phyloP scores from a whole-genome alignment of 2,797 vertebrate genomes.

The Hipposideros larvatus region DNA sequence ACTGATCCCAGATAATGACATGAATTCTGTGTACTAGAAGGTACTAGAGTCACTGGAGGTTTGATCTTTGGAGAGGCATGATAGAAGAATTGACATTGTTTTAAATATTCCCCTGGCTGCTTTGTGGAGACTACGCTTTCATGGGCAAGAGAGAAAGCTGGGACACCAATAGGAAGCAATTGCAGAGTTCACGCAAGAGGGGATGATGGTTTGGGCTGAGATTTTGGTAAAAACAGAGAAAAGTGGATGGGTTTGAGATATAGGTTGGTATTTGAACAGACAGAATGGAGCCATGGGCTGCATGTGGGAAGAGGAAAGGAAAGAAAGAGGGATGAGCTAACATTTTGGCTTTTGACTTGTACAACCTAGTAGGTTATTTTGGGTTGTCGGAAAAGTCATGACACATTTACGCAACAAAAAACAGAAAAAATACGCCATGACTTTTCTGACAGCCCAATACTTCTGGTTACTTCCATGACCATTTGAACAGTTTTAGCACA shows the following conservation, averaged over 20 bases:
- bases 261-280: background rate
- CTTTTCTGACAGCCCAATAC: no score
- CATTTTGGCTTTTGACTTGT: background rate
- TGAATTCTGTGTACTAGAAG: background rate
- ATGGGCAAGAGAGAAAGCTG: background rate
- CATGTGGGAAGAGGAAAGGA: background rate
- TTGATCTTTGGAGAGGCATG: background rate
- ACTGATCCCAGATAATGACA: background rate
- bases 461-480: background rate
- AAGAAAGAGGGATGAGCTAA: background rate
- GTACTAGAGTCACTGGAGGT: background rate
- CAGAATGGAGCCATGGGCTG: background rate
- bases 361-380: background rate
- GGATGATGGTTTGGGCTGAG: background rate
- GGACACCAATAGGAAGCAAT: background rate
- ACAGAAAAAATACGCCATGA: no score
- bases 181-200: background rate
- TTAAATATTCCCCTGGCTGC: background rate
- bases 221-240: background rate
- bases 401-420: no score
- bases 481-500: background rate
- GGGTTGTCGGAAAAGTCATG: no score
- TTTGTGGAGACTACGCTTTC: background rate
- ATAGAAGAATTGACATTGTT: background rate
- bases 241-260: background rate